Evolutionary conservation across 2,113 vertebrate species (phyloP), one percentile per base, ranked within the genome.

Genomic region (Micronycteris hirsuta): DNA sequence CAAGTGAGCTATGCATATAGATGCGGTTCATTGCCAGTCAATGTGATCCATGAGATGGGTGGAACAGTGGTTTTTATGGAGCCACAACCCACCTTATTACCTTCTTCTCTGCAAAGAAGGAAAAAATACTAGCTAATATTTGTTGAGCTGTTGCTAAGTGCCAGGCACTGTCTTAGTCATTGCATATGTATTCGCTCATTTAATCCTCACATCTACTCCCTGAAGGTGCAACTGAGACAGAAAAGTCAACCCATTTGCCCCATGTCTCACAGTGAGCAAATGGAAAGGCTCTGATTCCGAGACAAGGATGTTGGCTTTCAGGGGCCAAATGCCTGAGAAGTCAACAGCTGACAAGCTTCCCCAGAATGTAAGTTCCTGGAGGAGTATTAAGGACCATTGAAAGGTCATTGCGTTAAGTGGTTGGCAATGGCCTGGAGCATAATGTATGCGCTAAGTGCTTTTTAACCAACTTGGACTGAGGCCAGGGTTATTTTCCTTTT

Each of bases 81-180:
- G n/a, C 26, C 22, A 43, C 9, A 28, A 90, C 49, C 67, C 13
- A 17, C 10, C 71, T 73, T 45, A 13, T 67, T 68, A n/a, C 68
- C 9, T 38, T 88, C 80, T 82, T 76, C 31, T 61, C 52, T 68
- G 28, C 33, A 22, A 28, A 58, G 80, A 24, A 2, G 54, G 70
- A 77, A 81, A 54, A 63, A 71, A 41, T 85, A 61, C 73, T 33
- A 63, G 81, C 77, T 78, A 63, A 43, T 93, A 47, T 89, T 93
- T 95, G 86, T 92, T 63, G 91, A 91, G 56, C 73, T 63, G 95
- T 82, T 91, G 89, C 86, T 78, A 90, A 91, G 89, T 36, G 54
- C 41, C 4, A 9, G 91, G 38, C 20, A 36, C 31, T n/a, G 4
- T 41, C n/a, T 86, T 70, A 31, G 67, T 81, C 20, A 22, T 36